A percentile compares a stretch with the other conserved stretches of the same genome.
Evolutionary conservation across 2,888 invertebrate species (phyloP).

Genomic region (Parnassius apollo): DNA sequence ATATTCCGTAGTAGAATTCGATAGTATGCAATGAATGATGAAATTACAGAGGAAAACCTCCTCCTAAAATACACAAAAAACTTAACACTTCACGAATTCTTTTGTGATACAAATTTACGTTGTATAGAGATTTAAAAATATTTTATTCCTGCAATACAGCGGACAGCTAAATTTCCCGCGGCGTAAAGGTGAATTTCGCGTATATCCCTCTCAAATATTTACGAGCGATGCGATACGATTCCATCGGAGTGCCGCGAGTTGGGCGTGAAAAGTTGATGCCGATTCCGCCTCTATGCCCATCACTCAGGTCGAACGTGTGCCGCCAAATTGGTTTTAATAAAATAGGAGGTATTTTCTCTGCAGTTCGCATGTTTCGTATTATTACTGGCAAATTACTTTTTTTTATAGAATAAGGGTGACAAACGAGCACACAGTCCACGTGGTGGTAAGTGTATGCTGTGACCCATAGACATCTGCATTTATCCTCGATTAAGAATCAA

Average conservation of each 20-base stretch:
- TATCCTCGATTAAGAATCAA: too few relatives aligned
- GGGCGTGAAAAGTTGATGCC: conserved; percentile 53
- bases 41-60: too few relatives aligned
- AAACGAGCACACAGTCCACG: too few relatives aligned
- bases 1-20: too few relatives aligned
- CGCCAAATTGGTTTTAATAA: conserved; percentile 50
- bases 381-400: neutral
- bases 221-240: conserved; percentile 48
- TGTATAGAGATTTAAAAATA: neutral
- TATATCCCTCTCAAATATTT: conserved; percentile 54
- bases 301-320: conserved; percentile 21
- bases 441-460: too few relatives aligned
- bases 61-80: too few relatives aligned
- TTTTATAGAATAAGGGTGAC: too few relatives aligned
- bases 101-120: neutral
- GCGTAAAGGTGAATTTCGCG: conserved; percentile 31
- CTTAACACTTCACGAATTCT: neutral
- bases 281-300: conserved; percentile 39
- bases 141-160: neutral
- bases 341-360: conserved; percentile 40
- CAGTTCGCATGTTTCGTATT: conserved; percentile 14
- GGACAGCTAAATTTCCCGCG: neutral
- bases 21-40: too few relatives aligned
- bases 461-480: too few relatives aligned
- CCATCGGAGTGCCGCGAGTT: conserved; percentile 36